Evolutionary conservation across 2,113 vertebrate species (phyloP).

Genomic region (Balaenoptera acutorostrata): DNA sequence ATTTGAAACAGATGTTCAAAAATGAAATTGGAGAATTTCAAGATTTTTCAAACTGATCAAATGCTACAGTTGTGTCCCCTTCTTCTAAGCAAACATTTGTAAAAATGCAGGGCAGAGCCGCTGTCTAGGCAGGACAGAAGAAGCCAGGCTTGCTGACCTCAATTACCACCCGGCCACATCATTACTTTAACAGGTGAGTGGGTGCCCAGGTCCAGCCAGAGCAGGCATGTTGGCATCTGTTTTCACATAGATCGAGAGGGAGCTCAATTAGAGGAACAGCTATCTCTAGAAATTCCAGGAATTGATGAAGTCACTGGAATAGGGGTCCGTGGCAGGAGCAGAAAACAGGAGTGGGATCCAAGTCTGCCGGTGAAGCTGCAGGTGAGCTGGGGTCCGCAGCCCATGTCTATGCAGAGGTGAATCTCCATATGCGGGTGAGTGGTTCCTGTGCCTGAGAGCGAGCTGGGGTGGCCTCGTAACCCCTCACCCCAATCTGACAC

Average conservation of each 20-base stretch:
- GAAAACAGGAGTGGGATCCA: too few species aligned
- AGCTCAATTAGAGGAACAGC: not conserved
- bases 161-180: not conserved
- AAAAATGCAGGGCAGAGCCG: not conserved
- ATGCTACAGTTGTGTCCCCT: not conserved
- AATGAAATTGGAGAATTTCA: not conserved
- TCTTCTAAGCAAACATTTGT: not conserved
- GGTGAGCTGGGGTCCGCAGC: not conserved
- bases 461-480: not conserved
- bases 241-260: not conserved
- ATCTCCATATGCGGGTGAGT: too few species aligned
- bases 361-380: not conserved
- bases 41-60: not conserved
- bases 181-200: not conserved
- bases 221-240: not conserved
- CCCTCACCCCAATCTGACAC: accelerated
- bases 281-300: not conserved
- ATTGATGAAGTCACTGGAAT: not conserved
- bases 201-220: not conserved
- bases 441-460: not conserved
- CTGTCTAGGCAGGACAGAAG: too few species aligned
- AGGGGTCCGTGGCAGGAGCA: not conserved
- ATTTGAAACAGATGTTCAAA: not conserved
- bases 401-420: accelerated
- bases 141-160: not conserved